These are phyloP conservation scores for Megaptera novaeangliae DNA, from an alignment of 2,113 vertebrate species.

Conservation along the genomic window DNA sequence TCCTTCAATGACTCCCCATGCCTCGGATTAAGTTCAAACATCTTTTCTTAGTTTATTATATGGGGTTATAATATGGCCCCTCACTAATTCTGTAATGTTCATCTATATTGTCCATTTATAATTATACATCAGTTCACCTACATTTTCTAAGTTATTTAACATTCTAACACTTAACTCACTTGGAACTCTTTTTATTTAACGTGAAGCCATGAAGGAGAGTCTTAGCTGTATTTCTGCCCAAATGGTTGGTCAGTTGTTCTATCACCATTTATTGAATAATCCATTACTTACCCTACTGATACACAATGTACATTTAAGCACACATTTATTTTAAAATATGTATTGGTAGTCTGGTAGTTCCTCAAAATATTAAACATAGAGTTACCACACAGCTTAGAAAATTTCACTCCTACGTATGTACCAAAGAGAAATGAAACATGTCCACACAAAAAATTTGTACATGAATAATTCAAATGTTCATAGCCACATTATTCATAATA, in stretches of 20 bases:
- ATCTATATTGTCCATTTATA: not conserved
- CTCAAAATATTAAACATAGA: not conserved
- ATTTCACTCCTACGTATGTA: not conserved
- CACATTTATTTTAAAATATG: not conserved
- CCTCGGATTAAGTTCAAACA: not conserved
- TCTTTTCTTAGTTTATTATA: not conserved
- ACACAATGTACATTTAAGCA: not conserved
- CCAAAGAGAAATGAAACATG: not conserved
- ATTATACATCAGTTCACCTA: not conserved
- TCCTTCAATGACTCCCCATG: not conserved
- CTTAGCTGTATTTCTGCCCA: not conserved
- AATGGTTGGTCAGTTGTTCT: not conserved
- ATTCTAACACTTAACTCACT: not conserved
- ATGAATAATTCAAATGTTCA: not conserved
- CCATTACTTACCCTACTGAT: not conserved
- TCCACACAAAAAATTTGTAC: not conserved
- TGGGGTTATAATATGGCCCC: not conserved
- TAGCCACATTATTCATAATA: not conserved
- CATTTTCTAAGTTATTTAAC: not conserved
- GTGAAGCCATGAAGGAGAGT: not conserved
- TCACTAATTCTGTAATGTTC: not conserved
- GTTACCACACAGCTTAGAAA: not conserved
- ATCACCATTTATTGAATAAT: not conserved
- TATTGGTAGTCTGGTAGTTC: not conserved
- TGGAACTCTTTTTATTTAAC: not conserved